Percentiles rank a stretch among this genome's conserved stretches.
These are phyloP conservation scores for Thaumatotibia leucotreta DNA, from an alignment of 1,140 invertebrate species.

Conservation along the genomic window DNA sequence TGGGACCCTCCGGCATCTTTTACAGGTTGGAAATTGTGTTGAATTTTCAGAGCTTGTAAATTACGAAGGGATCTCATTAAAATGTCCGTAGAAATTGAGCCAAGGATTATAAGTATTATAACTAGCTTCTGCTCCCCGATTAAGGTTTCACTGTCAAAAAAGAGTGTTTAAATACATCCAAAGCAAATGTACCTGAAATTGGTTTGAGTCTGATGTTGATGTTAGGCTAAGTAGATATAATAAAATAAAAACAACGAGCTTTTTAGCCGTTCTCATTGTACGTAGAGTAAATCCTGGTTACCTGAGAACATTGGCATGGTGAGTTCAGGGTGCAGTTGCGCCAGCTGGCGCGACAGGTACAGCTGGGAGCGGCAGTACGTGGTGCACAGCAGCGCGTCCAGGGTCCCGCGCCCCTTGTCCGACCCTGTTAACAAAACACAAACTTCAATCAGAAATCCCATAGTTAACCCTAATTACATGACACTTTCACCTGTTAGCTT, in stretches of 20 bases:
- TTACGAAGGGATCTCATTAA: too few relatives aligned
- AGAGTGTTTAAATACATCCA: neutral
- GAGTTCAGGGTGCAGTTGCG: slow-evolving; percentile 95
- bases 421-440: slow-evolving; percentile 66
- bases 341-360: slow-evolving; percentile 93
- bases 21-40: neutral
- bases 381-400: slow-evolving; percentile 90
- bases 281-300: too few relatives aligned
- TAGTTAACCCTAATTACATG: neutral
- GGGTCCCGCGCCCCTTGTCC: slow-evolving; percentile 82
- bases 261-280: too few relatives aligned
- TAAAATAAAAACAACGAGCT: too few relatives aligned
- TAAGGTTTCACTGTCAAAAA: neutral
- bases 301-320: slow-evolving; percentile 99
- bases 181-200: too few relatives aligned
- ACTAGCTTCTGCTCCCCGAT: neutral
- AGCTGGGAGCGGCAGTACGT: slow-evolving; percentile 95
- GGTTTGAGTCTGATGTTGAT: too few relatives aligned
- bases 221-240: too few relatives aligned
- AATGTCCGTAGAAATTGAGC: too few relatives aligned
- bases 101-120: neutral
- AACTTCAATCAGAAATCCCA: neutral
- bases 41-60: too few relatives aligned
- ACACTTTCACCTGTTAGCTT: too few relatives aligned
- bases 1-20: neutral